Conservation (phyloP, 2,888 invertebrate species). For the Idaea biselata region DNA sequence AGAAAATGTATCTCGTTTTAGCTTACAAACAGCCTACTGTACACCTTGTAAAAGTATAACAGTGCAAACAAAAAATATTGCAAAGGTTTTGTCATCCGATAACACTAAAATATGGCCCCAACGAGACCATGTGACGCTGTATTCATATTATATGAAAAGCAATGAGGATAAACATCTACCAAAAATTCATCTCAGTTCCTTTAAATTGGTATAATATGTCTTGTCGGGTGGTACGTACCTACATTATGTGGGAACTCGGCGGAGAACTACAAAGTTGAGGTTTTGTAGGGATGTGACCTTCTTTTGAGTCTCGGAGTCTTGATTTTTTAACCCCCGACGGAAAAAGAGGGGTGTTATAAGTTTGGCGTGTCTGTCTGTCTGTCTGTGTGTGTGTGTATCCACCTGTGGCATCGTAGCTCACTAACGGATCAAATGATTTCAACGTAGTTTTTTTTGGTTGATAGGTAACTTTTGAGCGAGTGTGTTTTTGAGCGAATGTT, state of each 20-base stretch:
- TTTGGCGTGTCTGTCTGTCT: no score
- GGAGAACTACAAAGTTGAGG: slow-evolving; percentile 20
- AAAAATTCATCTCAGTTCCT: slow-evolving; percentile 30
- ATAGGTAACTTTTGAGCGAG: no score
- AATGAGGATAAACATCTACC: slow-evolving; percentile 33
- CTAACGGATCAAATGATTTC: no score
- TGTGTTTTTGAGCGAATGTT: no score
- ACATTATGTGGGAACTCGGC: slow-evolving; percentile 21
- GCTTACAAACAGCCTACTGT: neutral
- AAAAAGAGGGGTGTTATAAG: no score
- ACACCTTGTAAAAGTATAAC: neutral
- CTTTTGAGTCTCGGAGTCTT: slow-evolving; percentile 2
- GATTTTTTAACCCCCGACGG: no score
- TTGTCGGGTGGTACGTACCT: slow-evolving; percentile 19
- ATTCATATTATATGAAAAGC: slow-evolving; percentile 29
- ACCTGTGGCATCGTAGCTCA: no score
- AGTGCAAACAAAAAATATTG: neutral
- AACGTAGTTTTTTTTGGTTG: no score
- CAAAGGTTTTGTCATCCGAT: neutral
- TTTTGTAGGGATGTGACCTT: slow-evolving; percentile 12
- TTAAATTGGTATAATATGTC: slow-evolving; percentile 30
- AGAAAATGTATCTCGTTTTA: neutral
- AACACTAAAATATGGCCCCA: neutral
- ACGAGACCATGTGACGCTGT: slow-evolving; percentile 19
- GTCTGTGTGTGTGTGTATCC: no score